Conservation (phyloP, 2,888 invertebrate genomes). For the Imbricaverruca yamaguchii region DNA sequence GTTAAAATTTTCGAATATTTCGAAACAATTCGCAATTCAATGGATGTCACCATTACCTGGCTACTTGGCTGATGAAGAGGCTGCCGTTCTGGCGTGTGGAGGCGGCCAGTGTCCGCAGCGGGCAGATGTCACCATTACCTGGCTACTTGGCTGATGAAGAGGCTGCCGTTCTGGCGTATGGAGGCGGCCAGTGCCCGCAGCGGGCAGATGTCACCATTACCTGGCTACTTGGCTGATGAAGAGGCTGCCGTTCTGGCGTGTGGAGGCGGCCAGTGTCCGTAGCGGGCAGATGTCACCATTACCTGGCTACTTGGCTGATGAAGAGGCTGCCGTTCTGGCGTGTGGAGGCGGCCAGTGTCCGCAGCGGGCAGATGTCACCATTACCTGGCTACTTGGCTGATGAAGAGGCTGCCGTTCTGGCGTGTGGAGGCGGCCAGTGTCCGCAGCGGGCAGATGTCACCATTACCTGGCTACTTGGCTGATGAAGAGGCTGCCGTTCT, state of each 20-base stretch:
- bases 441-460: background rate
- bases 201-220: background rate
- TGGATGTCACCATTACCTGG: background rate
- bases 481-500: slow-evolving; percentile 6
- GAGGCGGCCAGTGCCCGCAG: background rate
- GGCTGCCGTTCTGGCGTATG: background rate
- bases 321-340: background rate
- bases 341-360: background rate
- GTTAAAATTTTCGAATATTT: too few relatives aligned
- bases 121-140: background rate
- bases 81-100: background rate
- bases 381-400: background rate
- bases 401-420: background rate
- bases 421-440: background rate
- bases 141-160: background rate
- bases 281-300: background rate
- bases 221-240: background rate
- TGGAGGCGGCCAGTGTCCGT: background rate
- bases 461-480: background rate
- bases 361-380: background rate
- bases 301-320: background rate
- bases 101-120: background rate
- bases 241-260: background rate
- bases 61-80: background rate
- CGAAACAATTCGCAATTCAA: too few relatives aligned